Conservation (phyloP, 2,888 invertebrate species). For the Fragum sueziense region DNA sequence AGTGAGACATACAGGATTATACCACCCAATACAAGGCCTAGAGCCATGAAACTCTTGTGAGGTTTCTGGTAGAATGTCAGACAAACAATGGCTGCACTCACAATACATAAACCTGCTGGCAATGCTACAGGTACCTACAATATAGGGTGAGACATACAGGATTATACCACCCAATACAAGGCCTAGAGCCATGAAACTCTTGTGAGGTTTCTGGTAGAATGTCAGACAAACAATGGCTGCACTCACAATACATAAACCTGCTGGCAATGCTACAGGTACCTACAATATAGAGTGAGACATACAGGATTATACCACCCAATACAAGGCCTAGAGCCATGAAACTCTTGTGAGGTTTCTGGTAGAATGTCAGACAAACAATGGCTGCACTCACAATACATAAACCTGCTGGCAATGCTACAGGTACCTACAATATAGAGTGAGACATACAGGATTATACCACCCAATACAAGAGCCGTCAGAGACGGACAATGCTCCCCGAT, state of each 20-base stretch:
- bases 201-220: slow-evolving; percentile 90
- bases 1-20: slow-evolving; percentile 87
- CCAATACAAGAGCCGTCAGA: slow-evolving; percentile 85
- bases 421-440: slow-evolving; percentile 89
- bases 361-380: slow-evolving; percentile 93
- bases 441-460: slow-evolving; percentile 88
- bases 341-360: slow-evolving; percentile 89
- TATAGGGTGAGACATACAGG: no score
- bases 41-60: slow-evolving; percentile 87
- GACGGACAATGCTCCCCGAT: no score
- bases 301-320: slow-evolving; percentile 88
- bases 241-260: slow-evolving; percentile 92
- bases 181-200: slow-evolving; percentile 86
- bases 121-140: slow-evolving; percentile 88
- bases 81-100: slow-evolving; percentile 93
- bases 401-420: slow-evolving; percentile 89
- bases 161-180: slow-evolving; percentile 89
- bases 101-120: slow-evolving; percentile 92
- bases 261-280: slow-evolving; percentile 91
- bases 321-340: slow-evolving; percentile 85
- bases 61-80: slow-evolving; percentile 92
- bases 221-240: slow-evolving; percentile 94
- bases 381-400: slow-evolving; percentile 93
- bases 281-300: no score
- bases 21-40: slow-evolving; percentile 85